A percentile compares a stretch with the other conserved stretches of the same genome.
Evolutionary conservation across 2,888 invertebrate species (phyloP).

Genomic region (Diplazon laetatorius): DNA sequence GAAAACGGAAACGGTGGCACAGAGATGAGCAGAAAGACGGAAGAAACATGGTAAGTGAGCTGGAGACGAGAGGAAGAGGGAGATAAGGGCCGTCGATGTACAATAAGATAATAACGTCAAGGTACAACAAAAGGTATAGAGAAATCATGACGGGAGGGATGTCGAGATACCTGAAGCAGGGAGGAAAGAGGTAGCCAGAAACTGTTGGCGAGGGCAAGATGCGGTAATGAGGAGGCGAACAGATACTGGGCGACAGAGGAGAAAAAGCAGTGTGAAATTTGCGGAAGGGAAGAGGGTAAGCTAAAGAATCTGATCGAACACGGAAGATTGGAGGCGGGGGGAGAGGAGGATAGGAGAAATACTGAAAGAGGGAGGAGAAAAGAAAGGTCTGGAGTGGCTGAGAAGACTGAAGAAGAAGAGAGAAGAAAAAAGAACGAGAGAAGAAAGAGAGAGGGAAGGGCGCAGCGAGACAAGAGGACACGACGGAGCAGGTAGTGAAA

Average conservation of each 20-base stretch:
- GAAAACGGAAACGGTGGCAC: conserved; percentile 52
- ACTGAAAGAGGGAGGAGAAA: conserved; percentile 61
- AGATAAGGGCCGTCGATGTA: conserved; percentile 38
- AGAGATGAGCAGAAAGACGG: too few relatives aligned
- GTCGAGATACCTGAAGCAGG: not conserved
- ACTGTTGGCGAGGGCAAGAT: not conserved
- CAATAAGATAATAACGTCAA: not conserved
- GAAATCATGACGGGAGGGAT: not conserved
- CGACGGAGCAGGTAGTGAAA: not conserved
- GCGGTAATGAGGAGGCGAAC: conserved; percentile 12
- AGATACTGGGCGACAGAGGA: conserved; percentile 13
- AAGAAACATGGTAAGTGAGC: conserved; percentile 59
- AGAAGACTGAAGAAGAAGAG: conserved; percentile 42
- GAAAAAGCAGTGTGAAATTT: not conserved
- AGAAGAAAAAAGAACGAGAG: conserved; percentile 50
- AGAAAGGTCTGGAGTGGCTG: conserved; percentile 32
- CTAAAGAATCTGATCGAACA: conserved; percentile 32
- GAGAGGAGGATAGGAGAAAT: not conserved
- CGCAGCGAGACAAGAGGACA: conserved; percentile 12
- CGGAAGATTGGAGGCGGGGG: not conserved
- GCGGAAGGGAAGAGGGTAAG: conserved; percentile 2
- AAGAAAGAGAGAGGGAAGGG: conserved; percentile 2
- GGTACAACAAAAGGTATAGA: not conserved
- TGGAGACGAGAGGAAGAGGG: conserved; percentile 63
- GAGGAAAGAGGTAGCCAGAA: not conserved